A percentile compares a stretch with the other conserved stretches of the same genome.
Evolutionary conservation across 2,797 vertebrate genomes (phyloP).

Genomic region (Cygnus olor): DNA sequence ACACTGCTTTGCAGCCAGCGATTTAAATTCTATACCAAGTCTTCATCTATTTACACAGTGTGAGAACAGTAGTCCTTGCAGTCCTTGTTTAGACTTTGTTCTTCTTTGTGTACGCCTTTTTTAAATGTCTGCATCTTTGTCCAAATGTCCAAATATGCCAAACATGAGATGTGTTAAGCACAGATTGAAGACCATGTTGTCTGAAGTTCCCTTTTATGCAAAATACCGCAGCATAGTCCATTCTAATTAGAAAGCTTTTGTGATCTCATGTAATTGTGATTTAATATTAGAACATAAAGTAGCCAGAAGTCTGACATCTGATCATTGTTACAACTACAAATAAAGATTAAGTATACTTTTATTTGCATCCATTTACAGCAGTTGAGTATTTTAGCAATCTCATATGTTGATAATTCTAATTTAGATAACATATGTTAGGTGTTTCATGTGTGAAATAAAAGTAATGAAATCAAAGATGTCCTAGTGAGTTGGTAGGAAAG

Average conservation of each 20-base stretch:
- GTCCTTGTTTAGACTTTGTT: neutral
- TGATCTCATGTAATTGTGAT: neutral
- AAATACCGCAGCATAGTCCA: neutral
- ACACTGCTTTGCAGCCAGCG: neutral
- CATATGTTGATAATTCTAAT: neutral
- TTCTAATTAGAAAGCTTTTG: neutral
- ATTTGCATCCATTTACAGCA: neutral
- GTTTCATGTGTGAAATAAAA: neutral
- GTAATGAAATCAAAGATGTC: neutral
- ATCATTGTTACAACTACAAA: neutral
- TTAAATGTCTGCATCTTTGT: neutral
- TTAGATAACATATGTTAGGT: neutral
- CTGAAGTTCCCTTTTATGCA: neutral
- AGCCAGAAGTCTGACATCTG: neutral
- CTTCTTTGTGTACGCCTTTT: neutral
- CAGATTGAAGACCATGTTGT: neutral
- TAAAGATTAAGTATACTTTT: constrained; percentile 6
- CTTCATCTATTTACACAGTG: neutral
- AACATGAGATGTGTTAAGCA: neutral
- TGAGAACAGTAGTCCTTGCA: neutral
- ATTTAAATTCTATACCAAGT: neutral
- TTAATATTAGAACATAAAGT: neutral
- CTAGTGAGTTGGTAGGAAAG: neutral
- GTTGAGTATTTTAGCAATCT: neutral
- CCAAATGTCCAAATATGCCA: neutral